These are phyloP conservation scores for Tragelaphus buxtoni DNA, from an alignment of 2,113 vertebrate genomes.

Conservation along the genomic window DNA sequence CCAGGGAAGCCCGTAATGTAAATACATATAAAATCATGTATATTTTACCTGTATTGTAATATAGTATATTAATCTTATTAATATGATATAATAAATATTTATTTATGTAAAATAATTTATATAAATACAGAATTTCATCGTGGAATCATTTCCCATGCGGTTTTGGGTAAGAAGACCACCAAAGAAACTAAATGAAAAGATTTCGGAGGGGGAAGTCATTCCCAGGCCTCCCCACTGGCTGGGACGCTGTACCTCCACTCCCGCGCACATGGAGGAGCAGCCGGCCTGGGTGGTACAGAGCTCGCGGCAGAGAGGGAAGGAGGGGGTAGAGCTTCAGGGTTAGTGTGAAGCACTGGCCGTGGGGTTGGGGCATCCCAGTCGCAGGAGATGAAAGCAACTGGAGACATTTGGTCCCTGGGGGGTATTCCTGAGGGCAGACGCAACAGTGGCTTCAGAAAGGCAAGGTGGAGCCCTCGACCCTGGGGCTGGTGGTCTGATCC, in stretches of 20 bases:
- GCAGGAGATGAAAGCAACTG: background rate
- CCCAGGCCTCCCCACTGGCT: background rate
- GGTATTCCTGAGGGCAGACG: background rate
- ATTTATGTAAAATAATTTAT: background rate
- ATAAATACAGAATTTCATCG: background rate
- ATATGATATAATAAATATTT: background rate
- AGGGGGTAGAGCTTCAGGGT: background rate
- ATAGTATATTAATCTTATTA: background rate
- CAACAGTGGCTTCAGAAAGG: background rate
- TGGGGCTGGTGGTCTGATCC: background rate
- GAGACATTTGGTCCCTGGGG: background rate
- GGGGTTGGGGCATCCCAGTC: background rate
- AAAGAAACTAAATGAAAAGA: background rate
- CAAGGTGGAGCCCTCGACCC: background rate
- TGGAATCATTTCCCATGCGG: background rate
- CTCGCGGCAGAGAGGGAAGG: background rate
- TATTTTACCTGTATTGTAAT: background rate
- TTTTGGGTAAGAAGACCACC: background rate
- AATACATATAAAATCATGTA: background rate
- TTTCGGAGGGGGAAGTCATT: background rate
- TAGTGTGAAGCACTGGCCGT: background rate
- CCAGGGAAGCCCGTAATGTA: background rate
- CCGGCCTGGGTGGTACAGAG: fast-evolving
- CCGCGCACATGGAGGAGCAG: fast-evolving
- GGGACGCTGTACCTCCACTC: fast-evolving